Evolutionary conservation across 2,888 invertebrate genomes (phyloP), one percentile per base, ranked within the genome.

Genomic region (Limenitis camilla): DNA sequence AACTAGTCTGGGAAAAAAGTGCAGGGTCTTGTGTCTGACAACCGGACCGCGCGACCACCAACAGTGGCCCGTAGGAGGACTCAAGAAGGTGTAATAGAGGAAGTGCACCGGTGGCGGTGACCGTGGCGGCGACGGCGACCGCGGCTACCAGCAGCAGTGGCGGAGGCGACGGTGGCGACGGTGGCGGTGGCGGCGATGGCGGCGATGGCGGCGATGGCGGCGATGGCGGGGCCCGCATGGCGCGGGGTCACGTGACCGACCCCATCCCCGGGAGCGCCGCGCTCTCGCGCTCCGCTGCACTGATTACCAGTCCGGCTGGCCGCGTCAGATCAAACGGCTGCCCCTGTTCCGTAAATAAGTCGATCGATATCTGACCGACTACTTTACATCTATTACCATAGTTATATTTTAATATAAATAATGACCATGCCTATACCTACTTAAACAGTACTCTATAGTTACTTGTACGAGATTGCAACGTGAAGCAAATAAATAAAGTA

Each of bases 181-280:
- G 69, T 69, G 58, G 76, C 76, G 54, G 44, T 55, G 60, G 36
- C 46, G 56, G 54, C 50, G 56, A 56, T 64, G 60, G 64, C 62
- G 61, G 56, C 61, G 62, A 66, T 64, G 66, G 69, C 66, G 61
- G 60, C 61, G 62, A 54, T 53, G 62, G 64, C 64, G 49, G 50
- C 42, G 47, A 45, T 32, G 40, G 32, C 40, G 49, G 56, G 38
- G 65, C 77, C 71, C 76, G 78, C 77, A 80, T 79, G 78, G 74
- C 78, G 63, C 65, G 64, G 63, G 63, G 66, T 64, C 61, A 65
- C 60, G 61, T 59, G 55, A 53, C 33, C 48, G 52, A 58, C 59
- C 55, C 55, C 38, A 38, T 41, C 43, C 51, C 39, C 38, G 19
- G 19, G 19, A 19, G 19, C 53, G 54, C 50, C 59, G 56, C 62